phyloP scores from a whole-genome alignment of 2,888 invertebrate genomes.

The Meloe dianella region DNA sequence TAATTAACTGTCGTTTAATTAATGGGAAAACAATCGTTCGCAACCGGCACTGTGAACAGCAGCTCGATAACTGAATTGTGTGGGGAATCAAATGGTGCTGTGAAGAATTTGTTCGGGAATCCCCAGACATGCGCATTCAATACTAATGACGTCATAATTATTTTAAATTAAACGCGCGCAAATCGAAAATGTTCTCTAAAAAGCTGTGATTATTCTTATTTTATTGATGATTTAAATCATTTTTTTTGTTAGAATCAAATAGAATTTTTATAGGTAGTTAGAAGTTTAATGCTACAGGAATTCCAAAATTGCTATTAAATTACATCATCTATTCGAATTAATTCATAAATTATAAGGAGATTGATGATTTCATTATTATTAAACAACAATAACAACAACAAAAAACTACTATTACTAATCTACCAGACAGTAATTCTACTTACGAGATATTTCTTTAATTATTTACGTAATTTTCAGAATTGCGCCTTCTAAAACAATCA shows the following conservation, averaged over 20 bases:
- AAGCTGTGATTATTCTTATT: no score
- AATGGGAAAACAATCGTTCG: constrained; percentile 5
- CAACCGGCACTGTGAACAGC: constrained; percentile 1
- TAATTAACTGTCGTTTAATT: neutral
- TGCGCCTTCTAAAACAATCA: neutral
- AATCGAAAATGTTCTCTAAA: no score
- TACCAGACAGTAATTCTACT: neutral
- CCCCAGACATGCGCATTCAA: constrained; percentile 52
- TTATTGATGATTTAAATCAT: no score
- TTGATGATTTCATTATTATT: constrained; percentile 1
- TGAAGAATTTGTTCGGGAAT: constrained; percentile 46
- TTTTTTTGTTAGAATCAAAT: neutral
- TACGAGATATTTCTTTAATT: no score
- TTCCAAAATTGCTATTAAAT: neutral
- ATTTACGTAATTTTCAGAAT: neutral
- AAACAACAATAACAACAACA: neutral
- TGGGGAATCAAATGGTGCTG: constrained; percentile 32
- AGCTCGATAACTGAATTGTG: constrained; percentile 43
- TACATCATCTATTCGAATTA: constrained; percentile 1
- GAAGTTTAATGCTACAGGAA: neutral
- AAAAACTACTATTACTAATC: neutral
- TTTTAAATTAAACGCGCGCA: neutral
- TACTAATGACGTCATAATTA: constrained; percentile 1
- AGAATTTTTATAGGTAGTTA: neutral
- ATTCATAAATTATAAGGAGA: neutral